Base-by-base conservation (phyloP, 2,797 vertebrate genomes). In the Harpagifer antarcticus region DNA sequence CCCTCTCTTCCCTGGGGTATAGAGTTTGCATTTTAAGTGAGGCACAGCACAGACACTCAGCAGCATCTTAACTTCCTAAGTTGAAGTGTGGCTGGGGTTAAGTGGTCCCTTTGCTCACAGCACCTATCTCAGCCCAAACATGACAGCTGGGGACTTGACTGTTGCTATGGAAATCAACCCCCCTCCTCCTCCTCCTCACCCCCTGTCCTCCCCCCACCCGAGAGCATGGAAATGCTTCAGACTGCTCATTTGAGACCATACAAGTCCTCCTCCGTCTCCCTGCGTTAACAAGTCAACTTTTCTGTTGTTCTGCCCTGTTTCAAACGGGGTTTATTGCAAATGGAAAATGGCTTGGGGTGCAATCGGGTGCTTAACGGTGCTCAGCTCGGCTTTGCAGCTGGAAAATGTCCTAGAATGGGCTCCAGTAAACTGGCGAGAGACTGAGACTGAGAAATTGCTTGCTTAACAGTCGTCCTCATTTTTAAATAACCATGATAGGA, bases 141-240 rank as follows among this genome's bases (percentile, higher is more conserved):
- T 95, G 94, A 95, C 95, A 96, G 95, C 95, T 95, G 95, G 93
- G 93, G 93, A 95, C 93, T 93, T 90, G 91, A 91, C 93, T 94
- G 94, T 94, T 94, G 92, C 95, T 91, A 95, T 94, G 93, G 95
- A 93, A 91, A 95, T 94, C 82, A 61, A 47, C 44, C 66, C 79
- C 79, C 75, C 70, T 58, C 50, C 27, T 65, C 69, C 59, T 61
- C 79, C 69, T 67, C 77, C 67, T 52, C 43, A 60, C 37, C 11
- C 19, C 60, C 70, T 49, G 23, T 78, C 74, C 64, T 31, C 69
- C 71, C 52, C 61, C 49, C 33, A 37, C 33, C 44, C 23, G 50
- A 82, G 76, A 87, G 90, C 86, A 92, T 90, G 88, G 86, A 94
- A 93, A 91, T 90, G 90, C 87, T 93, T 93, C 90, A 88, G 92